phyloP scores from a whole-genome alignment of 2,797 vertebrate species.

The Danio choprae region DNA sequence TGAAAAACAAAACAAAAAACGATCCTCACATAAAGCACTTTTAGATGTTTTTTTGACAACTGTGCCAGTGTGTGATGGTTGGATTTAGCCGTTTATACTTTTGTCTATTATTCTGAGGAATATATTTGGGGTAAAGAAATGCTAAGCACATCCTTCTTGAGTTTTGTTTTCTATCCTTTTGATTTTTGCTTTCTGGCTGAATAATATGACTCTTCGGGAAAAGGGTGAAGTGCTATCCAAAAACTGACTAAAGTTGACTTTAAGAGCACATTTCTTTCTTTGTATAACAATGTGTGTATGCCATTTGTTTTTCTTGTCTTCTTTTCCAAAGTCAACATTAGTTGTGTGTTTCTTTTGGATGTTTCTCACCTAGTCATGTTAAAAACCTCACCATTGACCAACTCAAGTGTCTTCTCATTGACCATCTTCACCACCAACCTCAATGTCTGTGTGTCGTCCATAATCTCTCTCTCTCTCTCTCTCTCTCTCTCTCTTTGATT shows the following conservation, averaged over 20 bases:
- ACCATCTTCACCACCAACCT: constrained; percentile 51
- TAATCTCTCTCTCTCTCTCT: constrained; percentile 23
- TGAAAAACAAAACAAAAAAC: not conserved
- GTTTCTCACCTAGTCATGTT: constrained; percentile 73
- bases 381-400: constrained; percentile 57
- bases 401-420: constrained; percentile 58
- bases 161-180: constrained; percentile 61
- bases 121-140: constrained; percentile 53
- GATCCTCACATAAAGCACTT: not conserved
- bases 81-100: constrained; percentile 50
- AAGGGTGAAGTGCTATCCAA: constrained; percentile 74
- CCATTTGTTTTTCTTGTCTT: constrained; percentile 76
- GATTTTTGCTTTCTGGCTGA: constrained; percentile 70
- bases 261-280: constrained; percentile 82
- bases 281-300: constrained; percentile 79
- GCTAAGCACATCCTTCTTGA: constrained; percentile 66
- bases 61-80: constrained; percentile 57
- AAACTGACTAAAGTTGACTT: constrained; percentile 82
- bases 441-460: constrained; percentile 60
- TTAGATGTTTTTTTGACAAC: constrained; percentile 54
- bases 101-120: constrained; percentile 58
- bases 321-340: constrained; percentile 83
- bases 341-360: constrained; percentile 83
- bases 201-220: constrained; percentile 63
- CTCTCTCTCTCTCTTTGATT: too few relatives aligned